Evolutionary conservation across 2,113 vertebrate species (phyloP).

Genomic region (Cyprinodon variegatus): DNA sequence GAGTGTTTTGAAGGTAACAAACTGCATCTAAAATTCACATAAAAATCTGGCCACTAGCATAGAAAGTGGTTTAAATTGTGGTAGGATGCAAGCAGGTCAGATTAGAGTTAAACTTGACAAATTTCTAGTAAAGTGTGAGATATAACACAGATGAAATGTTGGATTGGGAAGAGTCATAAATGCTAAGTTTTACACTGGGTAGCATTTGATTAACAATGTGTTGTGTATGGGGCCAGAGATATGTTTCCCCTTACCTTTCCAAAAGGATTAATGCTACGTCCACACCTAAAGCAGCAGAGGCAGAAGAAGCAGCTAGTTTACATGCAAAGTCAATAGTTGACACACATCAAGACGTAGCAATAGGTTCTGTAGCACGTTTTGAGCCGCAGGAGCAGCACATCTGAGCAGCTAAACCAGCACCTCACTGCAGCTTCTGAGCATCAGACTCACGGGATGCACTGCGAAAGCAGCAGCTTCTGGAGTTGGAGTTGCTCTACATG

Average conservation of each 20-base stretch:
- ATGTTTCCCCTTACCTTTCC: constrained; percentile 59
- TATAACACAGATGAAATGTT: constrained; percentile 22
- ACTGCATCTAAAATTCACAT: neutral
- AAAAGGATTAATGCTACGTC: constrained; percentile 57
- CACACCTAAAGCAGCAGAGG: too few relatives aligned
- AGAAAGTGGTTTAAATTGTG: neutral
- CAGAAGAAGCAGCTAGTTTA: too few relatives aligned
- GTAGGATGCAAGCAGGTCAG: neutral
- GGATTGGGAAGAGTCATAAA: constrained; percentile 12
- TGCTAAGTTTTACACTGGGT: constrained; percentile 22
- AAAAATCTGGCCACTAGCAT: neutral
- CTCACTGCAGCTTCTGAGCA: too few relatives aligned
- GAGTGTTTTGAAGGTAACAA: neutral
- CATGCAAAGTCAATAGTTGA: too few relatives aligned
- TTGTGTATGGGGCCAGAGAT: constrained; percentile 46
- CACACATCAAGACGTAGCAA: too few relatives aligned
- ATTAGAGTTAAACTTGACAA: neutral
- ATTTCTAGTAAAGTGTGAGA: constrained; percentile 19
- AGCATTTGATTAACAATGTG: constrained; percentile 48
- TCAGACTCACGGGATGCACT: too few relatives aligned
- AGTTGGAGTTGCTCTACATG: too few relatives aligned
- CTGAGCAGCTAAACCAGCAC: too few relatives aligned
- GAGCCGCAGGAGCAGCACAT: too few relatives aligned
- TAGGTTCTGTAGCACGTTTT: too few relatives aligned
- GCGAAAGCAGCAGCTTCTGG: too few relatives aligned